A percentile compares a stretch with the other conserved stretches of the same genome.
These are phyloP conservation scores for Psittacula derbiana DNA, from an alignment of 2,797 vertebrate genomes.

Conservation along the genomic window DNA sequence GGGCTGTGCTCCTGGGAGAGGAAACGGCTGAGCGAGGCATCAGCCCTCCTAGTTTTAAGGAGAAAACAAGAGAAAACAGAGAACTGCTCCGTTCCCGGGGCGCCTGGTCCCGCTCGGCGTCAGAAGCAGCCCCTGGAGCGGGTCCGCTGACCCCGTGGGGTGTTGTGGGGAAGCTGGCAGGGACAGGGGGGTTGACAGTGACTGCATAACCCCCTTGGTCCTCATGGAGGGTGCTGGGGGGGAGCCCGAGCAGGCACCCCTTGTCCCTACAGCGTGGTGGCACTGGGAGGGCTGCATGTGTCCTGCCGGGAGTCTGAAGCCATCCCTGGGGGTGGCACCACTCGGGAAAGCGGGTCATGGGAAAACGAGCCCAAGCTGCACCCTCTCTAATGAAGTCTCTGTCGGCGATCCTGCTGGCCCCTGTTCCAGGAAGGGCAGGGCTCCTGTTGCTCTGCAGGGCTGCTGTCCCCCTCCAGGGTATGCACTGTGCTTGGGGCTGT, in stretches of 20 bases:
- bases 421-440: not conserved
- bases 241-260: not conserved
- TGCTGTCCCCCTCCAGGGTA: accelerated
- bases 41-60: constrained; percentile 39
- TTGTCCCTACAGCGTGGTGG: not conserved
- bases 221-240: not conserved
- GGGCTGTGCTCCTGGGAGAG: constrained; percentile 63
- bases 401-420: not conserved
- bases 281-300: not conserved
- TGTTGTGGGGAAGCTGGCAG: not conserved
- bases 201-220: not conserved
- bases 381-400: accelerated
- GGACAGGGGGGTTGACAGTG: not conserved
- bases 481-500: not conserved
- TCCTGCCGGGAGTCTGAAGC: not conserved
- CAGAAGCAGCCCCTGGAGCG: not conserved
- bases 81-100: not conserved
- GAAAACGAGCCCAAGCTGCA: accelerated
- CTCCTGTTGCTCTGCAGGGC: not conserved
- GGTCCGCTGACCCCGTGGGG: not conserved
- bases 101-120: not conserved
- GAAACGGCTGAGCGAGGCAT: constrained; percentile 56
- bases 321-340: not conserved
- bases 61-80: constrained; percentile 23
- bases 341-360: accelerated